Evolutionary conservation across 2,888 invertebrate genomes (phyloP).

Genomic region (Lycocerus yunnanus): DNA sequence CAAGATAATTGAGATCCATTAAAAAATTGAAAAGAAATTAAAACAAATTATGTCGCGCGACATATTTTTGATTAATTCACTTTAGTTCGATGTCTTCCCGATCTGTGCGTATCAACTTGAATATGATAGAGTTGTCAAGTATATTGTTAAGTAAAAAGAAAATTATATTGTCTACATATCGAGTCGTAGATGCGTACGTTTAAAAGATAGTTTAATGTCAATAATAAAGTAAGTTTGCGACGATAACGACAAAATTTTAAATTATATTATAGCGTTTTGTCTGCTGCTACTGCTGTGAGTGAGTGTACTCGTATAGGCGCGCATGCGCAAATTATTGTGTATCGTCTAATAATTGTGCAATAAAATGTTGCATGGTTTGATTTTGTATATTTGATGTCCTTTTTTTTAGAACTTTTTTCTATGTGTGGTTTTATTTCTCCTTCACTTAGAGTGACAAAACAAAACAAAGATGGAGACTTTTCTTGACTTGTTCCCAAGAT

Average conservation of each 20-base stretch:
- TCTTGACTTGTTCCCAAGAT: constrained; percentile 18
- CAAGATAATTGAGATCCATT: background rate
- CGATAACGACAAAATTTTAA: background rate
- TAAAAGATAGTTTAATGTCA: background rate
- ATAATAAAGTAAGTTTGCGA: constrained; percentile 1
- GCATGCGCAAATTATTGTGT: background rate
- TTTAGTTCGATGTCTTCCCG: constrained; percentile 54
- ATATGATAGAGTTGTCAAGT: constrained; percentile 4
- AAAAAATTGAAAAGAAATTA: background rate
- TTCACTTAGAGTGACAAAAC: background rate
- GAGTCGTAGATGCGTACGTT: background rate
- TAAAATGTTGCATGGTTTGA: background rate
- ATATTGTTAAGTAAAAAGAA: constrained; percentile 30
- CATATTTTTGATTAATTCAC: constrained; percentile 24
- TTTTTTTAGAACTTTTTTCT: background rate
- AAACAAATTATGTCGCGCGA: background rate
- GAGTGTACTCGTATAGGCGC: background rate
- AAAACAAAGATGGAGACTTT: constrained; percentile 20
- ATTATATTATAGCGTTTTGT: background rate
- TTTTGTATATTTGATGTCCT: background rate
- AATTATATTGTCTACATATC: constrained; percentile 5
- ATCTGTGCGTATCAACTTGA: constrained; percentile 46
- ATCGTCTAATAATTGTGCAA: background rate
- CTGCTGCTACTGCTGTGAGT: background rate
- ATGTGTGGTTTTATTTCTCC: background rate